These are phyloP conservation scores for Arctocebus calabarensis DNA, from an alignment of 2,797 vertebrate species.

Conservation along the genomic window DNA sequence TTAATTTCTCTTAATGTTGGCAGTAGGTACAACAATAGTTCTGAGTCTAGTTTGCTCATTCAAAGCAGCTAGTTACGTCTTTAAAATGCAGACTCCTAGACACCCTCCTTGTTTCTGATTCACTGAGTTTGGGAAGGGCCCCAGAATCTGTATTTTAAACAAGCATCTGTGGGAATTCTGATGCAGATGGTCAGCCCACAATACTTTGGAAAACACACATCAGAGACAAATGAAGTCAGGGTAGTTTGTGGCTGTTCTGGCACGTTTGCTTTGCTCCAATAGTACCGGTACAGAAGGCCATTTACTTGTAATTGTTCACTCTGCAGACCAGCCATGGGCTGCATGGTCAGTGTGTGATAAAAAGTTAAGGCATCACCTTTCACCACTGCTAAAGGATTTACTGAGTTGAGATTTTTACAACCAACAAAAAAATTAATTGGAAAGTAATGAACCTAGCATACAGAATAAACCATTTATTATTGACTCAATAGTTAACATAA, in stretches of 20 bases:
- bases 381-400: not conserved
- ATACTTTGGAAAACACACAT: not conserved
- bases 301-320: not conserved
- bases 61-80: not conserved
- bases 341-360: not conserved
- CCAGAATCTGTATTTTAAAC: not conserved
- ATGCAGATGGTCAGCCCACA: not conserved
- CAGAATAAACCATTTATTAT: not conserved
- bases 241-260: rapidly evolving
- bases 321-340: not conserved
- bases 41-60: not conserved
- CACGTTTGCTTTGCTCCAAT: not conserved
- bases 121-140: not conserved
- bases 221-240: not conserved
- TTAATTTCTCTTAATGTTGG: not conserved
- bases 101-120: not conserved
- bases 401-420: not conserved
- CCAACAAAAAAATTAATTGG: not conserved
- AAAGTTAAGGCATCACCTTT: not conserved
- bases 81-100: not conserved
- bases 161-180: not conserved
- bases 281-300: no score
- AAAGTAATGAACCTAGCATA: not conserved
- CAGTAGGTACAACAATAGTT: not conserved
- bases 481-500: not conserved